phyloP scores from a whole-genome alignment of 2,113 vertebrate genomes.

The Catagonus wagneri region DNA sequence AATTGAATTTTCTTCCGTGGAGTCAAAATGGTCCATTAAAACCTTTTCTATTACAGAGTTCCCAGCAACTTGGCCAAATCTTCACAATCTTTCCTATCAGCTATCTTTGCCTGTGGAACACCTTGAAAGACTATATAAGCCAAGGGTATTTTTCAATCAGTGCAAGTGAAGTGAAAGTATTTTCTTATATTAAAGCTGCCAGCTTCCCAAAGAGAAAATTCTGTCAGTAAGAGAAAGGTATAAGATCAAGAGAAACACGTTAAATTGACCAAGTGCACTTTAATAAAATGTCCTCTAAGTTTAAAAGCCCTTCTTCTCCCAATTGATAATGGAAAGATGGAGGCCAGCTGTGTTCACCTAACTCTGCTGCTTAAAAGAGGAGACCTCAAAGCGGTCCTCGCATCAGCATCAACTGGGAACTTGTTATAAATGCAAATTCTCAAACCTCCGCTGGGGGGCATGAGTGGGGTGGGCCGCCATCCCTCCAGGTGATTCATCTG shows the following conservation, averaged over 20 bases:
- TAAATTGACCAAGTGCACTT: neutral
- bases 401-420: neutral
- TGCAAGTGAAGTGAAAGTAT: slow-evolving; percentile 57
- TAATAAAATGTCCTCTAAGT: neutral
- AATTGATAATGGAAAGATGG: neutral
- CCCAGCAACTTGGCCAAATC: neutral
- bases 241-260: slow-evolving; percentile 51
- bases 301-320: neutral
- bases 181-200: neutral
- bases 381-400: neutral
- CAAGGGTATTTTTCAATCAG: slow-evolving; percentile 25
- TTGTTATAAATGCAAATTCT: neutral
- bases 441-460: neutral
- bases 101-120: neutral
- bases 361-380: neutral
- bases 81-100: neutral
- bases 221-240: neutral
- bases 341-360: neutral
- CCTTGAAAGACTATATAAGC: slow-evolving; percentile 19
- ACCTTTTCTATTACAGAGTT: neutral
- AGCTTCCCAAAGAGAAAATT: slow-evolving; percentile 53
- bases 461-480: neutral
- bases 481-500: neutral
- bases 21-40: neutral
- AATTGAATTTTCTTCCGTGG: neutral